Percentiles rank a stretch among this genome's conserved stretches.
Evolutionary conservation across 2,113 vertebrate genomes (phyloP).

Genomic region (Carettochelys insculpta): DNA sequence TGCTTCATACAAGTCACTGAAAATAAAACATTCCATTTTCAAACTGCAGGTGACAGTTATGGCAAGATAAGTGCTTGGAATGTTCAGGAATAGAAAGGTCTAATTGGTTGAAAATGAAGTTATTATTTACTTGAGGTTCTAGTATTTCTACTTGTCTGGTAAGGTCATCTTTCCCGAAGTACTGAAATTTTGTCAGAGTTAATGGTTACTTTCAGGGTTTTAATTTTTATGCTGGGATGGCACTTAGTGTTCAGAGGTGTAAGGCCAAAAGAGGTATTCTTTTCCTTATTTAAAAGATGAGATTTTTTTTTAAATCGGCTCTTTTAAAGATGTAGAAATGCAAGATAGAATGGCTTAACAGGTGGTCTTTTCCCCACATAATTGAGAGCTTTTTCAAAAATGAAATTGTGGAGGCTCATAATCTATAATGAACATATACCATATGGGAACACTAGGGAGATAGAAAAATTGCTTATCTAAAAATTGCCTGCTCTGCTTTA

Average conservation of each 20-base stretch:
- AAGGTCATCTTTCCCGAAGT: background rate
- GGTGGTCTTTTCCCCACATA: background rate
- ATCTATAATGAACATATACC: background rate
- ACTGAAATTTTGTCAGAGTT: fast-evolving
- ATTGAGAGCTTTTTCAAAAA: background rate
- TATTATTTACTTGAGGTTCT: background rate
- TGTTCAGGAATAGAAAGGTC: fast-evolving
- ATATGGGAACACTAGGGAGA: background rate
- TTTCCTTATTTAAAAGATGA: background rate
- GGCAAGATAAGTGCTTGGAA: background rate
- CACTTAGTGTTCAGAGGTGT: background rate
- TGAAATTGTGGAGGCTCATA: fast-evolving
- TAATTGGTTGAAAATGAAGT: background rate
- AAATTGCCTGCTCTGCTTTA: fast-evolving
- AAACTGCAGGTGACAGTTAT: conserved; percentile 4
- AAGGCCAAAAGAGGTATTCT: background rate
- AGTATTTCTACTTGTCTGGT: background rate
- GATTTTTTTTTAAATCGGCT: fast-evolving
- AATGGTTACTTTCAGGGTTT: background rate
- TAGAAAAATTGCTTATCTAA: background rate
- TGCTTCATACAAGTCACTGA: background rate
- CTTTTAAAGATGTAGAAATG: background rate
- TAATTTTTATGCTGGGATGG: background rate
- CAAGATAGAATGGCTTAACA: fast-evolving
- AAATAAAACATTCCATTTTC: background rate